phyloP scores from a whole-genome alignment of 2,888 invertebrate species.

The Andrena praecox region DNA sequence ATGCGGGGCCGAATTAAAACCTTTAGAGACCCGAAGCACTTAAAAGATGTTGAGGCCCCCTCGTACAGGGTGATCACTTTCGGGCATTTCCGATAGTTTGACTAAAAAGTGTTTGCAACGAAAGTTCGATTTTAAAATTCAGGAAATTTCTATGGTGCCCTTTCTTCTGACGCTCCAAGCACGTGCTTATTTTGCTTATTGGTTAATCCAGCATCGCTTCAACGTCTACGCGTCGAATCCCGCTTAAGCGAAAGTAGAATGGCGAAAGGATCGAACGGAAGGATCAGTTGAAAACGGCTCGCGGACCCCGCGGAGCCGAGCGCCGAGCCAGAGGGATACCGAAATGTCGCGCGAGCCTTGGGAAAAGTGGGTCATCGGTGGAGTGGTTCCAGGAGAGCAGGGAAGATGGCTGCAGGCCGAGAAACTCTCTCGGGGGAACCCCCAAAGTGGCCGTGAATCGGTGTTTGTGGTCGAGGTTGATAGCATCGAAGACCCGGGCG shows the following conservation, averaged over 20 bases:
- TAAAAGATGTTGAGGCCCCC: no score
- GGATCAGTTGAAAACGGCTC: neutral
- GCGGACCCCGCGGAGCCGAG: neutral
- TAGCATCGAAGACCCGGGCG: conserved; percentile 80
- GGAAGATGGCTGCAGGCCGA: conserved; percentile 46
- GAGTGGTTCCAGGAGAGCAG: conserved; percentile 40
- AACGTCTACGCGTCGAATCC: no score
- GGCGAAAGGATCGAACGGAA: neutral
- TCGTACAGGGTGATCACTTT: no score
- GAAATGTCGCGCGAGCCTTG: neutral
- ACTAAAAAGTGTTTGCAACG: no score
- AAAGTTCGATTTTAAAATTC: neutral
- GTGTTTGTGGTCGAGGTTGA: conserved; percentile 82
- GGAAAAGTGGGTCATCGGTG: conserved; percentile 57
- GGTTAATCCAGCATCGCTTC: no score
- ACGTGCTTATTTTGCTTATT: no score
- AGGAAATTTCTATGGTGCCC: no score
- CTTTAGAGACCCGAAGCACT: no score
- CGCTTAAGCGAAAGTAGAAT: no score
- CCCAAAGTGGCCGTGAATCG: conserved; percentile 81
- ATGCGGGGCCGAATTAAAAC: no score
- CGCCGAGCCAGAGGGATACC: neutral
- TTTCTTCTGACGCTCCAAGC: no score
- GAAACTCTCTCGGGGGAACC: conserved; percentile 64
- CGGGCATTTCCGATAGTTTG: no score